Evolutionary conservation across 2,797 vertebrate species (phyloP).

Genomic region (Pipistrellus pipistrellus): DNA sequence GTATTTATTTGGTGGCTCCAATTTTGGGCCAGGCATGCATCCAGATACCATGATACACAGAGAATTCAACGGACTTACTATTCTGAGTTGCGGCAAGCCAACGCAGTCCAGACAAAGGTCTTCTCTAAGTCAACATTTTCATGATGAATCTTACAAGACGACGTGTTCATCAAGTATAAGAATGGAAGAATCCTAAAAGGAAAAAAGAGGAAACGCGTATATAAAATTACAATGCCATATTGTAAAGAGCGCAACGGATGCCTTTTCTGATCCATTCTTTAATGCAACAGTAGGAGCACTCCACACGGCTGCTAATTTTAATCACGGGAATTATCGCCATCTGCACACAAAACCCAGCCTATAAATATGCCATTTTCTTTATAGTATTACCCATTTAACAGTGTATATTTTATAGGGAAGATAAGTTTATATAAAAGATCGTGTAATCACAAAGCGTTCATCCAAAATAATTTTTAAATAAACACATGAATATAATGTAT

Average conservation of each 20-base stretch:
- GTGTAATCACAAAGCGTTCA: not conserved
- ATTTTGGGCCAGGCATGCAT: not conserved
- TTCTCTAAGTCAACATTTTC: constrained; percentile 9
- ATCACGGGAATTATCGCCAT: not conserved
- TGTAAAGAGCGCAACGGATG: constrained; percentile 5
- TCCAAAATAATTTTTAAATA: not conserved
- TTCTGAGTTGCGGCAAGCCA: not conserved
- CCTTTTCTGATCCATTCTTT: not conserved
- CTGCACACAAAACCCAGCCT: not conserved
- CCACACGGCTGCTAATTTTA: not conserved
- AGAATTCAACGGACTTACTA: not conserved
- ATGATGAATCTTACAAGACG: constrained; percentile 8
- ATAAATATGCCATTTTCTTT: constrained; percentile 2
- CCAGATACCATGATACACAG: not conserved
- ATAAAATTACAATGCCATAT: not conserved
- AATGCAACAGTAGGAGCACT: not conserved
- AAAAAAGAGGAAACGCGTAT: not conserved
- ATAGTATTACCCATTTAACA: not conserved
- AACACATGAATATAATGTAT: not conserved
- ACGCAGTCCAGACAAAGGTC: not conserved
- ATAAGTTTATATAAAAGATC: constrained; percentile 23
- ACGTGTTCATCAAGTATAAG: constrained; percentile 49
- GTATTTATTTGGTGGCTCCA: not conserved
- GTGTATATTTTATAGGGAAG: not conserved
- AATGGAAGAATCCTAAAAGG: not conserved